Base-by-base conservation (phyloP, 2,113 vertebrate species). In the Seriola dumerili region DNA sequence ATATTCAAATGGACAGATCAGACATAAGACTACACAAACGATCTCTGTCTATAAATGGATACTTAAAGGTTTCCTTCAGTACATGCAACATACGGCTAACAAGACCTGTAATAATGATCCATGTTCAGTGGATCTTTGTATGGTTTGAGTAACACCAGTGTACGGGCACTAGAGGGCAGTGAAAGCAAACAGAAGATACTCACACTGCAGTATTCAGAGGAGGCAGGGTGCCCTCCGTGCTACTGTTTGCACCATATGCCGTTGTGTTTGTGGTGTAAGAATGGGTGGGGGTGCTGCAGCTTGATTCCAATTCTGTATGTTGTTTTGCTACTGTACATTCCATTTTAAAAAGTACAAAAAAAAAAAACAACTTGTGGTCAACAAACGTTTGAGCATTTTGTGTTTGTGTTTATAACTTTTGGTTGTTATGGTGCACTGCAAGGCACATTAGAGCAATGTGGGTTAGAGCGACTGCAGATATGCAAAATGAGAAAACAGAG, bases 151-250 rank as follows among this genome's bases (percentile, higher is more conserved):
- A 72, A 38, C 8, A 52, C 66, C 14, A 40, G 7, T 48, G 9
- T 12, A 4, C 1, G 3, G 23, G 12, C 92, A 86, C 91, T 85
- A 89, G 92, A 82, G 86, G 89, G 88, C 84, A 86, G 64, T 80
- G 50, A 36, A 61, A 25, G 40, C 85, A 74, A 84, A 81, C 50
- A 59, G 3, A 78, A 85, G 2, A 74, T n/a, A 14, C 10, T 32
- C 38, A 17, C 25, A 21, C 32, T 2, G 9, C 11, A 16, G 1
- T 23, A 55, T 55, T 0, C 2, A 14, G 5, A 9, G 14, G 19
- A 10, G 9, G 17, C 1, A 40, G 12, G 21, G 21, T 5, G 12
- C n/a, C 11, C 5, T 25, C 11, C 8, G 4, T 65, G 21, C n/a
- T 7, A 2, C 21, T 13, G 9, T 65, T 12, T 44, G 2, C 36